Evolutionary conservation across 30 jellyfish, hydroid and myxozoan species (phyloP).

Genomic region (Turritopsis rubra): DNA sequence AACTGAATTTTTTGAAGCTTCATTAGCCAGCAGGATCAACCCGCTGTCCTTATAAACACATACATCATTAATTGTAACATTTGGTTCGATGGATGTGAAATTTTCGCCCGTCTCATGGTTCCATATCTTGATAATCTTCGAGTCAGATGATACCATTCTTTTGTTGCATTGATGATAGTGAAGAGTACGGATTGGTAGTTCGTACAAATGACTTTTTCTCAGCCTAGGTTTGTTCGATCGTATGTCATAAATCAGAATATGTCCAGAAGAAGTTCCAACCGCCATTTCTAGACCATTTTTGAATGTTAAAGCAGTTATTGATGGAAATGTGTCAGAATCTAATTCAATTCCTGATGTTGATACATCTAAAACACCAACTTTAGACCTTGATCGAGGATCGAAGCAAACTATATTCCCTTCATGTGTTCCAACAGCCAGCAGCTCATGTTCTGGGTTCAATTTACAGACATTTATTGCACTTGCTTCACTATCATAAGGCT

Average conservation of each 20-base stretch:
- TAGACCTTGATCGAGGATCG: constrained; percentile 79
- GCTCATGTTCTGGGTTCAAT: constrained; percentile 73
- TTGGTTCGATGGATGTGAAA: constrained; percentile 95
- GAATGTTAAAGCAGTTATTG: constrained; percentile 84
- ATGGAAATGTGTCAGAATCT: constrained; percentile 28
- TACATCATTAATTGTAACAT: constrained; percentile 69
- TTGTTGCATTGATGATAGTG: constrained; percentile 50
- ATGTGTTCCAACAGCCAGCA: constrained; percentile 82
- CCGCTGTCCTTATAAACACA: constrained; percentile 85
- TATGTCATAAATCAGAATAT: constrained; percentile 76
- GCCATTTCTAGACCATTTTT: constrained; percentile 80
- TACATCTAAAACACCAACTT: constrained; percentile 60
- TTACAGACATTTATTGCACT: constrained; percentile 73
- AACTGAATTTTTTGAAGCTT: constrained; percentile 78
- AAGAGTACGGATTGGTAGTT: constrained; percentile 63
- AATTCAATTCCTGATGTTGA: constrained; percentile 19
- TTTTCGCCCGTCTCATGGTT: constrained; percentile 64
- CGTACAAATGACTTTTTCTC: constrained; percentile 73
- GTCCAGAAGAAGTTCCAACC: constrained; percentile 82
- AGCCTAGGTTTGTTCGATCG: constrained; percentile 76
- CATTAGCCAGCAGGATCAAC: constrained; percentile 81
- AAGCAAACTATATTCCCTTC: constrained; percentile 82
- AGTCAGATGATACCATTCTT: constrained; percentile 53
- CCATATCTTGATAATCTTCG: constrained; percentile 83
- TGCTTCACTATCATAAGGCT: constrained; percentile 60